Evolutionary conservation across 2,113 vertebrate species (phyloP).

Genomic region (Orthonyx spaldingii): DNA sequence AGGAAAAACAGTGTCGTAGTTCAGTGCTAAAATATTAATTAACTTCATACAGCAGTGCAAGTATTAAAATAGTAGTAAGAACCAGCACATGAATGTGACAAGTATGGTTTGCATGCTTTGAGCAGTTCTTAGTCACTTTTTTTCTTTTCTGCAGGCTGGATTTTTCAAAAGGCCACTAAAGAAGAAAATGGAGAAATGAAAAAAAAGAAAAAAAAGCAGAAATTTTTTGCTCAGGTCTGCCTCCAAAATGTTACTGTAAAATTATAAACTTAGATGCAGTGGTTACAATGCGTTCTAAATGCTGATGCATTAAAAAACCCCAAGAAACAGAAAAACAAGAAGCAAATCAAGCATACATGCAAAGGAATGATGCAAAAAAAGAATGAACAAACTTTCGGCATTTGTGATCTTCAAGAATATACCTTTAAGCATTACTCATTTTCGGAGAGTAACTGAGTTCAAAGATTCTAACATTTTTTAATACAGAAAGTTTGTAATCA

Average conservation of each 20-base stretch:
- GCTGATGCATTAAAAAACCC: neutral
- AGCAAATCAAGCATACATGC: neutral
- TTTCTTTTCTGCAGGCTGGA: conserved; percentile 66
- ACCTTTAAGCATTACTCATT: conserved; percentile 33
- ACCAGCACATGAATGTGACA: neutral
- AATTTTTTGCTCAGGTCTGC: conserved; percentile 73
- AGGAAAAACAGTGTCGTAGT: neutral
- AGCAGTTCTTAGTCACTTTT: neutral
- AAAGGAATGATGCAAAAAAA: neutral
- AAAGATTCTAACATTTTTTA: neutral
- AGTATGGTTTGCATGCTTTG: neutral
- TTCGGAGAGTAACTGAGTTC: conserved; percentile 45
- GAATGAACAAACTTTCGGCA: neutral
- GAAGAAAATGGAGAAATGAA: conserved; percentile 81
- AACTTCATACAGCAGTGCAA: neutral
- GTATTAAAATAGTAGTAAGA: neutral
- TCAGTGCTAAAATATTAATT: neutral
- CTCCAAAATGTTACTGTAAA: conserved; percentile 69
- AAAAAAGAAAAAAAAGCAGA: neutral
- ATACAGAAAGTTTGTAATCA: neutral
- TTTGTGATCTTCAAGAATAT: conserved; percentile 34
- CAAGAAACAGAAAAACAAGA: neutral
- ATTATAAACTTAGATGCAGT: neutral
- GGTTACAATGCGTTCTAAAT: conserved; percentile 26
- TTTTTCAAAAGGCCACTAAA: conserved; percentile 82